Base-by-base conservation (phyloP, 2,113 vertebrate genomes). In the Vombatus ursinus region DNA sequence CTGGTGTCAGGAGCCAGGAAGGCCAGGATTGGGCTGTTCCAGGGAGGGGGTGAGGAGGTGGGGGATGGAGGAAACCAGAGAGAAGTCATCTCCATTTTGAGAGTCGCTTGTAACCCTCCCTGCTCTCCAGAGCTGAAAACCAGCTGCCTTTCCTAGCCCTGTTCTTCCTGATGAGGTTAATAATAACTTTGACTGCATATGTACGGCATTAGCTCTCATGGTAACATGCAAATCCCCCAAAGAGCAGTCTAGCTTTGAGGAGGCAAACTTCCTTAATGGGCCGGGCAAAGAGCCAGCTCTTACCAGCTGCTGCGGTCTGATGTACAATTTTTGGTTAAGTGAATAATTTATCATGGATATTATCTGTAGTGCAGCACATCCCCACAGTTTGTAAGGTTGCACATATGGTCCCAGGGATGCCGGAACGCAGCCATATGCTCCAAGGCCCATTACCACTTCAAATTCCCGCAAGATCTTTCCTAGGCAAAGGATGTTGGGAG, bases 161-260 rank as follows among this genome's bases (percentile, higher is more conserved):
- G n/a, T 95, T 96, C 95, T 97, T 97, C 98, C 98, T 98, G 98
- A 98, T 98, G 98, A 98, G 98, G 98, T 98, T 98, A 98, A 98
- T 98, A 98, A 98, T 98, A 98, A 98, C 98, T 98, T 98, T 97
- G 98, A 98, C 98, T 98, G 98, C 98, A 98, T 98, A 98, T 98
- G 98, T 98, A 98, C 97, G 96, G 97, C 98, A 98, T 98, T 98
- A 98, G 98, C 97, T 98, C 98, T 98, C 98, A 97, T 98, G 97
- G 98, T 98, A 98, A 98, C 97, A 98, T 98, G 98, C 97, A 98
- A 98, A 98, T 98, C 98, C 98, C 98, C 98, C 93, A 97, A 98
- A 98, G 98, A 98, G 98, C 97, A 97, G 98, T 96, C 96, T 94
- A 98, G 98, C 98, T 98, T 98, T 98, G 98, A 98, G 98, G 98